Base-by-base conservation (phyloP, 2,797 vertebrate species). In the Lindbergichthys nudifrons region DNA sequence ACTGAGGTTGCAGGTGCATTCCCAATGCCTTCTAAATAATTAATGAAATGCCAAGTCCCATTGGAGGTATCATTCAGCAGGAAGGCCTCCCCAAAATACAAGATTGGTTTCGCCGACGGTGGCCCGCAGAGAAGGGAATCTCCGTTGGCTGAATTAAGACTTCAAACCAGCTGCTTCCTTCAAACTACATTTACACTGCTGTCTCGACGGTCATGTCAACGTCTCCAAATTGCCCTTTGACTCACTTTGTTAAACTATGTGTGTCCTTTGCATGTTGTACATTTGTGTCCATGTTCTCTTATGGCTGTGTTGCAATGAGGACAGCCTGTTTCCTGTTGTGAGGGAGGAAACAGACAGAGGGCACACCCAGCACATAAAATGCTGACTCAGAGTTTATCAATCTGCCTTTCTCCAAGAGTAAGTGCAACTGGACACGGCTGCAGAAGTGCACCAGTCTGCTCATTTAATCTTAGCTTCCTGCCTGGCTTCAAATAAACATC, bases 11-110 rank as follows among this genome's bases (percentile, higher is more conserved):
- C 77, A 80, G 79, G 81, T 91, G 67, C 76, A 81, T 82, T 89
- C 75, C 80, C 66, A 78, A 82, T 88, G 75, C 65, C 84, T 69
- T 77, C 84, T 93, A 73, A 93, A 93, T 92, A 90, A 93, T 90
- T 83, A 81, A 92, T 91, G 87, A 88, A 81, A 91, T 70, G 83
- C 83, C 83, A 86, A 90, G 83, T 91, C 87, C 88, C 87, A 87
- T 54, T 62, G 87, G 88, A 83, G 74, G 80, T 77, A 86, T 91
- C 88, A 81, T 80, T 90, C 75, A 76, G 79, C 80, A 82, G 82
- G 64, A 90, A 83, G 75, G 58, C 78, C 64, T 85, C 47, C 43
- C 64, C 73, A 45, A 71, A 72, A 67, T 61, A 79, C 23, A 67
- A 83, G 82, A 85, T 39, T 75, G 64, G 50, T 79, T 51, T 11